Evolutionary conservation across 2,797 vertebrate species (phyloP).

Genomic region (Zenarchopterus dispar): DNA sequence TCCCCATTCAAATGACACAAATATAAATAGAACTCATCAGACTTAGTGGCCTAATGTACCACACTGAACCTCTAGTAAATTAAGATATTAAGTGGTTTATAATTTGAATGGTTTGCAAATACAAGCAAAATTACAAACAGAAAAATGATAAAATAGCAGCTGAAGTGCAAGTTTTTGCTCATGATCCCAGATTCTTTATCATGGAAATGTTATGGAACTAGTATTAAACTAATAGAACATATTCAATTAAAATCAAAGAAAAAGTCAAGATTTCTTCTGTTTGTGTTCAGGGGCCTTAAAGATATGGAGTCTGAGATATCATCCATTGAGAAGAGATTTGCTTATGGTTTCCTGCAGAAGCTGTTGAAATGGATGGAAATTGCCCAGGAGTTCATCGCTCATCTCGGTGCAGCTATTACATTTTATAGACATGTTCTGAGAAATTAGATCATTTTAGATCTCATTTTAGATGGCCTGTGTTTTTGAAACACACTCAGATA

Average conservation of each 20-base stretch:
- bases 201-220: too few species aligned
- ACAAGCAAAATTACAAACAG: too few species aligned
- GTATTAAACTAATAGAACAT: too few species aligned
- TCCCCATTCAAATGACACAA: too few species aligned
- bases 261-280: slow-evolving; percentile 7
- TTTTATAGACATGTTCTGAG: neutral
- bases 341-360: slow-evolving; percentile 94
- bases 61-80: too few species aligned
- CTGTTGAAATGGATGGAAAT: slow-evolving; percentile 95
- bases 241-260: neutral
- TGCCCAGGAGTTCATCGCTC: slow-evolving; percentile 94
- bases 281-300: slow-evolving; percentile 88
- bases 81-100: too few species aligned
- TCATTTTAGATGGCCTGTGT: neutral
- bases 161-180: too few species aligned
- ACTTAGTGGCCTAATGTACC: too few species aligned
- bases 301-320: slow-evolving; percentile 96
- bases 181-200: too few species aligned
- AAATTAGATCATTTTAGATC: neutral
- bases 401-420: slow-evolving; percentile 83
- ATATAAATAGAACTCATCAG: too few species aligned
- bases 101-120: too few species aligned
- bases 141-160: too few species aligned
- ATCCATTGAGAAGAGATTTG: slow-evolving; percentile 95
- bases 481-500: neutral